These are phyloP conservation scores for Cordilura impudica DNA, from an alignment of 2,888 invertebrate species.

Conservation along the genomic window DNA sequence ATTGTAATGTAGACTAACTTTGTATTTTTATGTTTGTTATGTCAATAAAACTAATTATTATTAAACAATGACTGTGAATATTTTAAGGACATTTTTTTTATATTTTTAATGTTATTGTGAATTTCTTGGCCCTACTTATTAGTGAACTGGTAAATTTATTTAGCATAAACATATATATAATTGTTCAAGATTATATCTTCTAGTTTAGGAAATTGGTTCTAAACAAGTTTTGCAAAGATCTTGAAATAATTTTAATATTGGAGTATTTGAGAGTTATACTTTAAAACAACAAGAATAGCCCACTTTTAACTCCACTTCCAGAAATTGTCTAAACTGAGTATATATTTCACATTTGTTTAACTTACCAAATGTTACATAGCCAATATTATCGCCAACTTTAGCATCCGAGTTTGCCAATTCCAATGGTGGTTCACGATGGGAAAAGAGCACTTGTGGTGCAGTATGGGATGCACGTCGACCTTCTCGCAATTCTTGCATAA, in stretches of 20 bases:
- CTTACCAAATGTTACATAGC: slow-evolving; percentile 98
- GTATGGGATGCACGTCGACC: slow-evolving; percentile 97
- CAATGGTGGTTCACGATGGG: slow-evolving; percentile 97
- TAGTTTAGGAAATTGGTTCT: too few relatives aligned
- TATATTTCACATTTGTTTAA: slow-evolving; percentile 62
- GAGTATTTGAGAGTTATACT: slow-evolving; percentile 67
- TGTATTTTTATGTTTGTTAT: too few relatives aligned
- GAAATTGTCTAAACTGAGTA: too few relatives aligned
- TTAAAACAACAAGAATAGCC: slow-evolving; percentile 51
- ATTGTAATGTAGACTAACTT: too few relatives aligned
- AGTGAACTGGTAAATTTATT: too few relatives aligned
- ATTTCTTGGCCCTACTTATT: too few relatives aligned
- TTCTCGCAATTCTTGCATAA: slow-evolving; percentile 99
- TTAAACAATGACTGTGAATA: too few relatives aligned
- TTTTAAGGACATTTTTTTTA: too few relatives aligned
- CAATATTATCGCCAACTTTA: slow-evolving; percentile 96
- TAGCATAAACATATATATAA: too few relatives aligned
- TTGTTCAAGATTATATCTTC: too few relatives aligned
- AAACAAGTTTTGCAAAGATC: neutral
- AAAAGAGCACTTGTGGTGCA: slow-evolving; percentile 92
- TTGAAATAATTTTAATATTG: slow-evolving; percentile 29
- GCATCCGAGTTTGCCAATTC: slow-evolving; percentile 97
- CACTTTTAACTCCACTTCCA: slow-evolving; percentile 66
- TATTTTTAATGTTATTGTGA: too few relatives aligned
- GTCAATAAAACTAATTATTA: too few relatives aligned